phyloP scores from a whole-genome alignment of 2,797 vertebrate species.

The Thalassophryne amazonica region DNA sequence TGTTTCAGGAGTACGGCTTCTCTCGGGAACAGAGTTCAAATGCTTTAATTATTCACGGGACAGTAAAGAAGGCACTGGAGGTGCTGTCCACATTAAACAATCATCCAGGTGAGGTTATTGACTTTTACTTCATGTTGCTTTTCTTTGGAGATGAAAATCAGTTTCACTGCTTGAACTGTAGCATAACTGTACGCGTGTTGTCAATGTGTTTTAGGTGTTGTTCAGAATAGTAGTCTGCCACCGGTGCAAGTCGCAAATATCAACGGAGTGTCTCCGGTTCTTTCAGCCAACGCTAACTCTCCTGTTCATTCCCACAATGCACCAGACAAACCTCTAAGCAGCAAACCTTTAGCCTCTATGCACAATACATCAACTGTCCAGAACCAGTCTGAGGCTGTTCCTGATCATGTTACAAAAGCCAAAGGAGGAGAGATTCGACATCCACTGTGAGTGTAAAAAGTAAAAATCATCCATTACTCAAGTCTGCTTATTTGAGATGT shows the following conservation, averaged over 20 bases:
- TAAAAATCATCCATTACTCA: no score
- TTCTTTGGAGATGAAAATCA: neutral
- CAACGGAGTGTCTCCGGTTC: conserved; percentile 42
- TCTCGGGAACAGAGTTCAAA: conserved; percentile 75
- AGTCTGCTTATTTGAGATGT: neutral
- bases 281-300: conserved; percentile 32
- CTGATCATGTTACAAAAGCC: neutral
- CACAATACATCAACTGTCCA: conserved; percentile 17
- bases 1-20: conserved; percentile 69
- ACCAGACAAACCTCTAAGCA: neutral
- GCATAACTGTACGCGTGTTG: neutral
- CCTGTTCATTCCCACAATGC: neutral
- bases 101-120: conserved; percentile 43
- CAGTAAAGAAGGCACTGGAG: conserved; percentile 66
- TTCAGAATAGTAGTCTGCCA: neutral
- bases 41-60: conserved; percentile 77
- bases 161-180: neutral
- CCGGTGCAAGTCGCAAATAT: conserved; percentile 25
- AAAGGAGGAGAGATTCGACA: neutral
- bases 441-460: conserved; percentile 46
- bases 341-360: conserved; percentile 18
- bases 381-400: conserved; percentile 6
- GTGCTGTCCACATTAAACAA: conserved; percentile 59
- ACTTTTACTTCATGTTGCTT: neutral
- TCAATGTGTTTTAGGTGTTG: conserved; percentile 28